Evolutionary conservation across 2,888 invertebrate species (phyloP), one percentile per base, ranked within the genome.

Genomic region (Leptogaster cylindrica): DNA sequence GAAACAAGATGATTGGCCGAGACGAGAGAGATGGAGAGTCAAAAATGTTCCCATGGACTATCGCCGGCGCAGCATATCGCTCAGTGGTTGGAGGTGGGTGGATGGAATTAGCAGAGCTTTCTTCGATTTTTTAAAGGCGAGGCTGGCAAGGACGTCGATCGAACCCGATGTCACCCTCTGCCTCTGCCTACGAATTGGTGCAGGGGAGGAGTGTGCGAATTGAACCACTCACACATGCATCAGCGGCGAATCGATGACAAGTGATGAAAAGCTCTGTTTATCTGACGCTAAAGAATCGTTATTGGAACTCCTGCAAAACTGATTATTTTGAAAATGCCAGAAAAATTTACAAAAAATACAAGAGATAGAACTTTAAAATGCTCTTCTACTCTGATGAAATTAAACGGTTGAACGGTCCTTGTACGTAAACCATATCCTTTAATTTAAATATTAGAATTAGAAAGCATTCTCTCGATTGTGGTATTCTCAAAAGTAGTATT

Each of bases 141-240:
- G 67, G 63, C 44, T 61, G 52, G 50, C 63, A 67, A 67, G 67
- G 63, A 63, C 52, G 39, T 50, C 46, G 61, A 66, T 66, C 65
- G 51, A 51, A 65, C 48, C 51, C 39, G 50, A 65, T 51, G 50
- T 41, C 65, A 65, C 51, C 25, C 25, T 12, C 20, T 12, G 14
- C 46, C 20, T n/a, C 8, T 18, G 33, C 64, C 48, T 48, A 23
- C 20, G 31, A 33, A 14, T 36, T 25, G 12, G 39, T 41, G 44
- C 27, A 28, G 33, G 20, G 20, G 16, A 63, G 23, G 46, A 23
- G 23, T 39, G 46, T 51, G 16, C 25, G 2, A 14, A 18, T 31
- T 52, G 44, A 18, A 36, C 28, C 46, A 63, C 31, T 10, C 31
- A 46, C 20, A 31, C 46, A 7, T 41, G 10, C 25, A 12, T 8